phyloP scores from a whole-genome alignment of 2,888 invertebrate species.

The Caenorhabditis auriculariae region DNA sequence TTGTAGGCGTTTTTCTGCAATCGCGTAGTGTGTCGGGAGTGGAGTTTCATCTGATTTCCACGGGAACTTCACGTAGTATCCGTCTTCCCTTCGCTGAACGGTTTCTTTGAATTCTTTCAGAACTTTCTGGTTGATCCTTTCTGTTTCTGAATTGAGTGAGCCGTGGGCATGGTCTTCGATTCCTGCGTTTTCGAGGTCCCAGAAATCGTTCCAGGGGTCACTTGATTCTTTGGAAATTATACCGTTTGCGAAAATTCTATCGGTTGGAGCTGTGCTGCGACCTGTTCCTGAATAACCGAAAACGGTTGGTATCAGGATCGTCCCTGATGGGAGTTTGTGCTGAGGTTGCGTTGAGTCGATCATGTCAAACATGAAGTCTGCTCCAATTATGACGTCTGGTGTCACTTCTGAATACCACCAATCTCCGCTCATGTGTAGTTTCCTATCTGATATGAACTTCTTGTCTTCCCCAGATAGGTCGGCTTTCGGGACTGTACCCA shows the following conservation, averaged over 20 bases:
- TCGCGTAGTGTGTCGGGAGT: slow-evolving; percentile 6
- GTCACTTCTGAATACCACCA: background rate
- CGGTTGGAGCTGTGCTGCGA: too few relatives aligned
- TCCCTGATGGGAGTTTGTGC: too few relatives aligned
- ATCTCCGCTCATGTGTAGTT: background rate
- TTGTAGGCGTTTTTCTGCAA: background rate
- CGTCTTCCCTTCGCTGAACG: slow-evolving; percentile 1
- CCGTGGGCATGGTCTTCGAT: too few relatives aligned
- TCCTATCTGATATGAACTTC: background rate
- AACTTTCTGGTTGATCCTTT: background rate
- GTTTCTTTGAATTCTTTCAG: slow-evolving; percentile 6
- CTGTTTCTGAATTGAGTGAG: too few relatives aligned
- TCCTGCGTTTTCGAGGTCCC: too few relatives aligned
- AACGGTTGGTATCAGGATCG: too few relatives aligned
- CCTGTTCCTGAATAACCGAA: too few relatives aligned
- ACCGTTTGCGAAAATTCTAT: too few relatives aligned
- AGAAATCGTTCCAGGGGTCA: too few relatives aligned
- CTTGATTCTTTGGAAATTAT: too few relatives aligned
- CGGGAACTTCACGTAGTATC: slow-evolving; percentile 10
- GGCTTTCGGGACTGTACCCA: background rate
- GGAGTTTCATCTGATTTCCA: background rate
- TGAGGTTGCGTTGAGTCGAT: too few relatives aligned
- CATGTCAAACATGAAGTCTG: background rate
- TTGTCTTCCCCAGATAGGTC: background rate
- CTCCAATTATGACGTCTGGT: slow-evolving; percentile 2